A percentile compares a stretch with the other conserved stretches of the same genome.
These are phyloP conservation scores for Nasonovia ribisnigri DNA, from an alignment of 2,888 invertebrate genomes.

Conservation along the genomic window DNA sequence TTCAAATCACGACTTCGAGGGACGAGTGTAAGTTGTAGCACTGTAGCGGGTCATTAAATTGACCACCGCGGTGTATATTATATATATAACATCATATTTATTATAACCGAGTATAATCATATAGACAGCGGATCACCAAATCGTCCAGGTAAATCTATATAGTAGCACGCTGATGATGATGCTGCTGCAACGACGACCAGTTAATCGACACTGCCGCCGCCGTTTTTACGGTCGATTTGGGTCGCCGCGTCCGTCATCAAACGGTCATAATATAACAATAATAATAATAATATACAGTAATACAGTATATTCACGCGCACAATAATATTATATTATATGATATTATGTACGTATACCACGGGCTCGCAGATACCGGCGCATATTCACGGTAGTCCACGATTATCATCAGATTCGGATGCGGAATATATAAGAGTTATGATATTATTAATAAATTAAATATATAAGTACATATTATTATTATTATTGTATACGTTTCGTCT, in stretches of 20 bases:
- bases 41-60: neutral
- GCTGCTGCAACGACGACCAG: neutral
- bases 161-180: neutral
- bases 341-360: neutral
- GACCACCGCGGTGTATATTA: neutral
- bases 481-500: neutral
- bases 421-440: neutral
- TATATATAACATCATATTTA: neutral
- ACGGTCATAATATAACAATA: neutral
- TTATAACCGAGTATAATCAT: neutral
- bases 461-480: neutral
- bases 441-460: neutral
- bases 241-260: neutral
- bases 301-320: neutral
- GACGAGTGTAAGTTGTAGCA: neutral
- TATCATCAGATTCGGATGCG: neutral
- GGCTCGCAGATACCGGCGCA: neutral
- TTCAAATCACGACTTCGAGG: neutral
- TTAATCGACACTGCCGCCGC: slow-evolving; percentile 29
- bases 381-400: neutral
- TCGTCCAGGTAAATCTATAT: neutral
- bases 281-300: neutral
- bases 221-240: slow-evolving; percentile 47
- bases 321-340: neutral
- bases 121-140: neutral